Conservation (phyloP, 2,888 invertebrate species). For the Tricholauxania praeusta region DNA sequence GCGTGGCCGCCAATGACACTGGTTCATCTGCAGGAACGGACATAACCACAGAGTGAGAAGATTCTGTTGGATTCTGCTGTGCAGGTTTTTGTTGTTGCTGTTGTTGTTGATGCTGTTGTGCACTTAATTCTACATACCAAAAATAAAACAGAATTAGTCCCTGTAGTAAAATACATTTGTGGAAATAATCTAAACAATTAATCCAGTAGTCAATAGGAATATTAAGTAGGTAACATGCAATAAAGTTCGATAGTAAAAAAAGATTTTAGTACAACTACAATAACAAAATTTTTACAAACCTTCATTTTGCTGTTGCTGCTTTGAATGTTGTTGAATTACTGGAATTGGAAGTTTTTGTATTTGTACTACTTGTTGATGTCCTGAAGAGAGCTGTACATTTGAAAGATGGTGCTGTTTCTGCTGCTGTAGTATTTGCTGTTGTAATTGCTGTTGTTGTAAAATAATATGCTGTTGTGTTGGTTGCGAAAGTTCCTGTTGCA, state of each 20-base stretch:
- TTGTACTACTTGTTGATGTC: conserved; percentile 30
- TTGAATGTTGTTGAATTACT: conserved; percentile 34
- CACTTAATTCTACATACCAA: conserved; percentile 22
- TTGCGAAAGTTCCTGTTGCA: conserved; percentile 29
- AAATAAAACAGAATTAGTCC: too few species aligned
- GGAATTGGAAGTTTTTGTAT: conserved; percentile 22
- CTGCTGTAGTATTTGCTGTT: conserved; percentile 49
- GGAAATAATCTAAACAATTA: too few species aligned
- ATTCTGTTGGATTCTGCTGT: conserved; percentile 16
- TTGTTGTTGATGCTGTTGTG: not conserved
- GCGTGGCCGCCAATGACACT: conserved; percentile 65
- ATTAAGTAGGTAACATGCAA: too few species aligned
- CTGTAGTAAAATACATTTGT: too few species aligned
- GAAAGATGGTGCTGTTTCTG: conserved; percentile 38
- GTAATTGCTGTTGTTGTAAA: conserved; percentile 40
- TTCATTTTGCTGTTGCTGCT: conserved; percentile 46
- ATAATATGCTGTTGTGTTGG: conserved; percentile 36
- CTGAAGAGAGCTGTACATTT: not conserved
- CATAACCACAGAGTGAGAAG: conserved; percentile 24
- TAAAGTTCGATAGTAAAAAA: too few species aligned
- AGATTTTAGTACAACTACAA: too few species aligned
- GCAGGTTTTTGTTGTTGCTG: conserved; percentile 36
- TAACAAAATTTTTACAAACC: conserved; percentile 44
- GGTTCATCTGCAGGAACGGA: conserved; percentile 56
- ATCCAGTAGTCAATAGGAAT: too few species aligned